Percentiles rank a stretch among this genome's conserved stretches.
Evolutionary conservation across 1,140 invertebrate genomes (phyloP).

Genomic region (Plectrocnemia conspersa): DNA sequence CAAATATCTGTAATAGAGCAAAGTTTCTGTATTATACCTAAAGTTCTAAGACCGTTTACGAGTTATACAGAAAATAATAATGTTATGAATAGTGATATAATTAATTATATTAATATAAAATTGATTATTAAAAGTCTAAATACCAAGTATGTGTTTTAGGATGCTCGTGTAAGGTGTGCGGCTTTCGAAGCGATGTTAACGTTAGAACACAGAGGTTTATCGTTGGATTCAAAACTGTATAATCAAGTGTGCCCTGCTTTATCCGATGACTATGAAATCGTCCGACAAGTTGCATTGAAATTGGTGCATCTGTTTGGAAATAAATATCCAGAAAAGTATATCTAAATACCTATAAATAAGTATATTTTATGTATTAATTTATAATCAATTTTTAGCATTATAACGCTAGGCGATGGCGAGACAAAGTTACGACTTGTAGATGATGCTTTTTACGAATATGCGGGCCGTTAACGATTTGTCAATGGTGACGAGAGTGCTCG

Average conservation of each 20-base stretch:
- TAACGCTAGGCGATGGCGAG: constrained; percentile 63
- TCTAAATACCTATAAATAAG: constrained; percentile 32
- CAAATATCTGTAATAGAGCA: no score
- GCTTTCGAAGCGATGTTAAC: constrained; percentile 81
- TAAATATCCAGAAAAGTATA: constrained; percentile 83
- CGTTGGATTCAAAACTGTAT: constrained; percentile 74
- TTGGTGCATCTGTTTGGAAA: constrained; percentile 81
- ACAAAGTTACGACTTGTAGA: constrained; percentile 83
- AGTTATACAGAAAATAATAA: no score
- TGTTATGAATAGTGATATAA: no score
- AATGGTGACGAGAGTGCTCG: constrained; percentile 73
- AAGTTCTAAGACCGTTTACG: no score
- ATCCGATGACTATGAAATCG: constrained; percentile 92
- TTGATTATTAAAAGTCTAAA: neutral
- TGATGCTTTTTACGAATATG: constrained; percentile 96
- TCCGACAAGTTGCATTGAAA: constrained; percentile 78
- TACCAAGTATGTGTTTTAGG: constrained; percentile 46
- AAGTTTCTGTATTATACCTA: no score
- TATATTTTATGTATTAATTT: constrained; percentile 11
- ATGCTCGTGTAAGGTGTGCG: constrained; percentile 82
- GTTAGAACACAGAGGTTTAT: constrained; percentile 74
- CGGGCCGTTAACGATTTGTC: constrained; percentile 91
- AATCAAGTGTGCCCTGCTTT: constrained; percentile 75
- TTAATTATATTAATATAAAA: no score
- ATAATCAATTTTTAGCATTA: constrained; percentile 51